Evolutionary conservation across 2,113 vertebrate species (phyloP).

Genomic region (Chrysemys picta): DNA sequence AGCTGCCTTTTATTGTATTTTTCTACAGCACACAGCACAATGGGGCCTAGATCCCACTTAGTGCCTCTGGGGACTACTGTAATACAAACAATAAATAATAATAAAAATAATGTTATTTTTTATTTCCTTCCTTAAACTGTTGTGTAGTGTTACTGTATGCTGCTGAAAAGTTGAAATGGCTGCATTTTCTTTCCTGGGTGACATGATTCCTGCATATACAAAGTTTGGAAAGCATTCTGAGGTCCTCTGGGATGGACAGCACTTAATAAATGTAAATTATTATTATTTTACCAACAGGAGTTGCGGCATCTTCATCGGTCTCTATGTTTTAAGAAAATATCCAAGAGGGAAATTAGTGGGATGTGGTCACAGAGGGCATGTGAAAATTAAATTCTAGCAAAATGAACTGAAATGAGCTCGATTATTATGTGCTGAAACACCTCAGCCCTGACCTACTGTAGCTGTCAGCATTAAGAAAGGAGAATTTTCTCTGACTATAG

Average conservation of each 20-base stretch:
- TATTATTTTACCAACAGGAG: slow-evolving; percentile 63
- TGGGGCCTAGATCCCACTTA: neutral
- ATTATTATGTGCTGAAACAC: slow-evolving; percentile 51
- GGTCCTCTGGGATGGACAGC: slow-evolving; percentile 52
- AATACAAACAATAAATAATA: slow-evolving; percentile 37
- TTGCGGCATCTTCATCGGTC: slow-evolving; percentile 63
- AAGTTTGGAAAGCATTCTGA: slow-evolving; percentile 59
- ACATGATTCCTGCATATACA: slow-evolving; percentile 42
- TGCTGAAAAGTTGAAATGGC: slow-evolving; percentile 18
- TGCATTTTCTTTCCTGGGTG: slow-evolving; percentile 40
- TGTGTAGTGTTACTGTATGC: slow-evolving; percentile 23
- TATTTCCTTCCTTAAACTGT: neutral
- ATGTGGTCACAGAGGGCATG: slow-evolving; percentile 52
- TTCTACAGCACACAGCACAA: neutral
- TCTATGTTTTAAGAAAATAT: slow-evolving; percentile 64
- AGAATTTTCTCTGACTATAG: slow-evolving; percentile 51
- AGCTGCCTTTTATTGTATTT: slow-evolving; percentile 3
- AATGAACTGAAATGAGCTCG: slow-evolving; percentile 68
- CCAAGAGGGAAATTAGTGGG: slow-evolving; percentile 70
- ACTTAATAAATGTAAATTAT: slow-evolving; percentile 71
- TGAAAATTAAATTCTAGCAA: slow-evolving; percentile 71
- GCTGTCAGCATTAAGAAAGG: slow-evolving; percentile 54
- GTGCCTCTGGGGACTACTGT: slow-evolving; percentile 22
- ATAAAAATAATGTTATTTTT: slow-evolving; percentile 59
- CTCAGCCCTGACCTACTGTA: slow-evolving; percentile 24